phyloP scores from a whole-genome alignment of 2,113 vertebrate species.

The Chaenocephalus aceratus region DNA sequence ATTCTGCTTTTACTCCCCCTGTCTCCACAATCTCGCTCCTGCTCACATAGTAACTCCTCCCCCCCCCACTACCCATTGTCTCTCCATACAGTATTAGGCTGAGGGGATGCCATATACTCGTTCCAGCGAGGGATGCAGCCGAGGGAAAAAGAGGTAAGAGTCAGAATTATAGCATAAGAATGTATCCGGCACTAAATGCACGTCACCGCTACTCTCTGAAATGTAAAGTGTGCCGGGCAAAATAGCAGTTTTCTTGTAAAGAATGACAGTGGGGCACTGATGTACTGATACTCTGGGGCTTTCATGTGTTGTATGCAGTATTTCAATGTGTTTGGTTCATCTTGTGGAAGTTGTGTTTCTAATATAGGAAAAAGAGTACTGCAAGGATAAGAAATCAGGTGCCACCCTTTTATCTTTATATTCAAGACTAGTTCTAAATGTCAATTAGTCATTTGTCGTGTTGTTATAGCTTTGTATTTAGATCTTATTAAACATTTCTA shows the following conservation, averaged over 20 bases:
- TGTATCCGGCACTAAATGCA: conserved; percentile 30
- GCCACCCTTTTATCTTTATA: conserved; percentile 1
- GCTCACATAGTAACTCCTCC: conserved; percentile 78
- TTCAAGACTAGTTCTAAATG: conserved; percentile 10
- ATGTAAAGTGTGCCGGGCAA: conserved; percentile 5
- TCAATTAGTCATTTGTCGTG: conserved; percentile 27
- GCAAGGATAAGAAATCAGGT: conserved; percentile 17
- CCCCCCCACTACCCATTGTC: conserved; percentile 78
- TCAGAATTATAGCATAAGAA: conserved; percentile 62
- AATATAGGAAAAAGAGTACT: conserved; percentile 18
- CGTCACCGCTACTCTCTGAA: conserved; percentile 38
- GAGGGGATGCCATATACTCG: conserved; percentile 76
- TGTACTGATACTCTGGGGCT: conserved; percentile 51
- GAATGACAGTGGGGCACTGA: conserved; percentile 40
- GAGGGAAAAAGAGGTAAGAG: conserved; percentile 75
- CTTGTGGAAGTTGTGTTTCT: conserved; percentile 34
- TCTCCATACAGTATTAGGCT: conserved; percentile 79
- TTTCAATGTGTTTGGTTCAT: conserved; percentile 40
- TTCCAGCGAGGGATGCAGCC: conserved; percentile 71
- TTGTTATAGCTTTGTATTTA: conserved; percentile 14
- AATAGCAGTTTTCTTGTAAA: conserved; percentile 30
- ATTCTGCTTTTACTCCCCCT: conserved; percentile 68
- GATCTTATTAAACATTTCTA: conserved; percentile 14
- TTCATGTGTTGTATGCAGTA: conserved; percentile 54
- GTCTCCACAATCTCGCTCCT: conserved; percentile 58